Percentiles rank a stretch among this genome's conserved stretches.
Conservation (phyloP, 64 coral and sea anemone species). For the Montipora capricornis region DNA sequence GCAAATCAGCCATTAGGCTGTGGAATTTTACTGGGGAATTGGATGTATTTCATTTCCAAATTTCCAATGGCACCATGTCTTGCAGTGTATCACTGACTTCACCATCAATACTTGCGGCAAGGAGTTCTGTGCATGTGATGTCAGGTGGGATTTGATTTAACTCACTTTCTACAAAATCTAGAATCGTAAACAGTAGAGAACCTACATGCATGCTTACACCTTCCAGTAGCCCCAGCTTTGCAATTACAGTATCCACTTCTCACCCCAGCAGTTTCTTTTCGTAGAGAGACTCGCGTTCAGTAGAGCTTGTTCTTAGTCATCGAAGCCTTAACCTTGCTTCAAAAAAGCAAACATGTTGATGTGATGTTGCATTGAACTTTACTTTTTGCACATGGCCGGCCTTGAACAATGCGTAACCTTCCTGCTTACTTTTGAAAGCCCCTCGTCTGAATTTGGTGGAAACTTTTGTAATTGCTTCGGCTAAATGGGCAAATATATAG, state of each 20-base stretch:
- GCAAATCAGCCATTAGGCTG: no score
- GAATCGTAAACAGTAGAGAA: conserved; percentile 24
- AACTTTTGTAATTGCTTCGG: no score
- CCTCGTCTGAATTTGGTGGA: neutral
- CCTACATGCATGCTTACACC: conserved; percentile 42
- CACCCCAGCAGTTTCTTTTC: neutral
- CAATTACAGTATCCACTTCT: conserved; percentile 20
- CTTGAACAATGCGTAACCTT: conserved; percentile 50
- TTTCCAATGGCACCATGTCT: no score
- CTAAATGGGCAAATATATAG: no score
- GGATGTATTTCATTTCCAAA: no score
- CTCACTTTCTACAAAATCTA: neutral
- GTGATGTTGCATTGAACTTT: neutral
- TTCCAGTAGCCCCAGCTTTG: conserved; percentile 32
- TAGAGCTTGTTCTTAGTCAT: conserved; percentile 55
- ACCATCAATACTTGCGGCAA: no score
- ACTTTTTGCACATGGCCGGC: neutral
- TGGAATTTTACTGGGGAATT: no score
- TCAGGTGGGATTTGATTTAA: no score
- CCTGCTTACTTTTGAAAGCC: conserved; percentile 54
- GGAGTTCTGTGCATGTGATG: no score
- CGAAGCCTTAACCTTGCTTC: conserved; percentile 32
- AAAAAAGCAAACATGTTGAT: conserved; percentile 36
- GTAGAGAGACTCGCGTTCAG: conserved; percentile 4
- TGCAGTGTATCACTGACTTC: no score